A percentile compares a stretch with the other conserved stretches of the same genome.
phyloP scores from a whole-genome alignment of 2,797 vertebrate genomes.

The Dryobates pubescens region DNA sequence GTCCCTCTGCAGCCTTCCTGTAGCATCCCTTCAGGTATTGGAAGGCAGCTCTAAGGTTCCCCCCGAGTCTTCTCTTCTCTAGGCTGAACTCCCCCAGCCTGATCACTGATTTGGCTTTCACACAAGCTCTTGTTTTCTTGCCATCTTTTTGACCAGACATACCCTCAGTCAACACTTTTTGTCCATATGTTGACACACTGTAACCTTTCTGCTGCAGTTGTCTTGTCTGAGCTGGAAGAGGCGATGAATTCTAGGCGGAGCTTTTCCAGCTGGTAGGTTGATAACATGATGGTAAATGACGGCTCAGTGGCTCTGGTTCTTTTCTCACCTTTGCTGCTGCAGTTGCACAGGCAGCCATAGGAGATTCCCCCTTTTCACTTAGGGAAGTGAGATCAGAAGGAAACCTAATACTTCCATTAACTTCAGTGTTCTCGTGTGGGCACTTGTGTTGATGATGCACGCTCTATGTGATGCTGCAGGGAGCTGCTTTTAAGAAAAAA shows the following conservation, averaged over 20 bases:
- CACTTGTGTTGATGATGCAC: not conserved
- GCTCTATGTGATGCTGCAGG: not conserved
- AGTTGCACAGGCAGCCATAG: not conserved
- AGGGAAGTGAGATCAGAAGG: not conserved
- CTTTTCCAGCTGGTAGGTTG: not conserved
- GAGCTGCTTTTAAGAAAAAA: not conserved
- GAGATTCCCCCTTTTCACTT: not conserved
- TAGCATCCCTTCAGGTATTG: too few species aligned
- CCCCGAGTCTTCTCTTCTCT: too few species aligned
- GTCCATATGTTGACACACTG: not conserved
- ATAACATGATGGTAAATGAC: not conserved
- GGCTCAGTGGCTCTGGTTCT: not conserved
- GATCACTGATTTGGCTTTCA: not conserved
- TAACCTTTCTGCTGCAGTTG: not conserved
- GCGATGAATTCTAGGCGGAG: not conserved
- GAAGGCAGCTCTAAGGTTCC: too few species aligned
- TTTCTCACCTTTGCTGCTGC: constrained; percentile 9
- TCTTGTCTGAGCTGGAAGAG: not conserved
- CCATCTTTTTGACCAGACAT: not conserved
- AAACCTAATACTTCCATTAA: not conserved
- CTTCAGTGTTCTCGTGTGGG: not conserved
- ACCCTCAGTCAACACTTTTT: not conserved
- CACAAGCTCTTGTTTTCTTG: not conserved
- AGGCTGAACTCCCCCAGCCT: not conserved
- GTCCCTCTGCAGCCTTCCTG: too few species aligned